Conservation (phyloP, 1,140 invertebrate species). For the Drosophila oshimai region DNA sequence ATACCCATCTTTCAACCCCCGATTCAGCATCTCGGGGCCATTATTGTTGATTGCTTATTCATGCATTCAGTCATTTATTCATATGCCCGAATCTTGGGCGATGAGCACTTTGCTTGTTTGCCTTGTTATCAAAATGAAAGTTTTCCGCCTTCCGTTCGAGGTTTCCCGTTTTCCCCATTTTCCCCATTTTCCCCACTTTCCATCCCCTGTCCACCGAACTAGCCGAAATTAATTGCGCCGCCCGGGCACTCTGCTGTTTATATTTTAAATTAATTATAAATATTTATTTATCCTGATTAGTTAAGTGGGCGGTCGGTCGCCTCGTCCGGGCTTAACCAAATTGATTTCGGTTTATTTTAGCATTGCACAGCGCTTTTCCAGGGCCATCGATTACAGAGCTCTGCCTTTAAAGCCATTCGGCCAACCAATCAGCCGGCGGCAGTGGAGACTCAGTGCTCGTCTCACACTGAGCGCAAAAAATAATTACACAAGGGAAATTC, state of each 20-base stretch:
- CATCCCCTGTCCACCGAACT: slow-evolving; percentile 1
- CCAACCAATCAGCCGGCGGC: slow-evolving; percentile 21
- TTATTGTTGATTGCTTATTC: slow-evolving; percentile 78
- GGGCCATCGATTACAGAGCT: slow-evolving; percentile 61
- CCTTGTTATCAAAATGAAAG: slow-evolving; percentile 56
- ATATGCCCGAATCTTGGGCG: slow-evolving; percentile 53
- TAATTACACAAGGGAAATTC: background rate
- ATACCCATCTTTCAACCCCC: background rate
- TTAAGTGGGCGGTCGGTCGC: slow-evolving; percentile 25
- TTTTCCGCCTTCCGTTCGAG: slow-evolving; percentile 1
- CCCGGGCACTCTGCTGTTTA: slow-evolving; percentile 57
- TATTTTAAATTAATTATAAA: slow-evolving; percentile 82
- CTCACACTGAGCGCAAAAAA: slow-evolving; percentile 9
- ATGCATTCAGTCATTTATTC: slow-evolving; percentile 78
- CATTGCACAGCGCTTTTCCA: slow-evolving; percentile 38
- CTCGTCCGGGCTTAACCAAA: slow-evolving; percentile 58
- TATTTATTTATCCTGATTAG: slow-evolving; percentile 81
- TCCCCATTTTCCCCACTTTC: background rate
- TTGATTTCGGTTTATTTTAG: slow-evolving; percentile 79
- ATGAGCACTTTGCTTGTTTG: slow-evolving; percentile 42
- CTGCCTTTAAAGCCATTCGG: slow-evolving; percentile 59
- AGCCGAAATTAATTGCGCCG: slow-evolving; percentile 68
- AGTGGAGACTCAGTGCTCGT: slow-evolving; percentile 48
- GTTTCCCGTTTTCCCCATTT: background rate
- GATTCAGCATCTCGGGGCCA: slow-evolving; percentile 36